Conservation (phyloP, 2,113 vertebrate species). For the Panthera tigris region DNA sequence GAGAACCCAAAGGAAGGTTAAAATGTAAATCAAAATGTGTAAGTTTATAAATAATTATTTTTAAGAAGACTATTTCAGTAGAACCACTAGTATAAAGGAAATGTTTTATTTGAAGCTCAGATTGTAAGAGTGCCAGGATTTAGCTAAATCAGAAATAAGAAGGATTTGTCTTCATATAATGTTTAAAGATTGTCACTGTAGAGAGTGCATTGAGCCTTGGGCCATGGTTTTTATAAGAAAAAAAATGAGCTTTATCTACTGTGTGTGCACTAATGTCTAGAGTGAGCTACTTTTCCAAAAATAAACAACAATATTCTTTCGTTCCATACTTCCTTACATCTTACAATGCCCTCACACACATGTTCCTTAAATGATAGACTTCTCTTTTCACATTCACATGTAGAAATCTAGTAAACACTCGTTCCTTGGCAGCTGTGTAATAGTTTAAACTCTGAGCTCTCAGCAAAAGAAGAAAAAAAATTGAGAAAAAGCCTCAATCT, state of each 20-base stretch:
- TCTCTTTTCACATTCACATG: neutral
- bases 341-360: neutral
- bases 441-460: slow-evolving; percentile 17
- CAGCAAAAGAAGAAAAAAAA: neutral
- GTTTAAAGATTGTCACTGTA: neutral
- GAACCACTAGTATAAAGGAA: slow-evolving; percentile 40
- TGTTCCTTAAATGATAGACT: neutral
- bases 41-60: slow-evolving; percentile 30
- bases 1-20: neutral
- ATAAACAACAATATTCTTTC: neutral
- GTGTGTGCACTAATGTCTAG: neutral
- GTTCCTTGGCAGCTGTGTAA: neutral
- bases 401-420: neutral
- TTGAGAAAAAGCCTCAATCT: neutral
- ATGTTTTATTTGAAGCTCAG: slow-evolving; percentile 7
- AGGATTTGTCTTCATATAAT: neutral
- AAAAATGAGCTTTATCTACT: slow-evolving; percentile 17
- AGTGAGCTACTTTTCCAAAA: neutral
- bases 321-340: neutral
- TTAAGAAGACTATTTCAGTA: slow-evolving; percentile 38
- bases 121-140: neutral
- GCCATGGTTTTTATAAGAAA: slow-evolving; percentile 10
- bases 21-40: slow-evolving; percentile 49
- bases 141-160: slow-evolving; percentile 46
- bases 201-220: neutral